phyloP scores from a whole-genome alignment of 2,797 vertebrate genomes.

The Onychomys arenicola region DNA sequence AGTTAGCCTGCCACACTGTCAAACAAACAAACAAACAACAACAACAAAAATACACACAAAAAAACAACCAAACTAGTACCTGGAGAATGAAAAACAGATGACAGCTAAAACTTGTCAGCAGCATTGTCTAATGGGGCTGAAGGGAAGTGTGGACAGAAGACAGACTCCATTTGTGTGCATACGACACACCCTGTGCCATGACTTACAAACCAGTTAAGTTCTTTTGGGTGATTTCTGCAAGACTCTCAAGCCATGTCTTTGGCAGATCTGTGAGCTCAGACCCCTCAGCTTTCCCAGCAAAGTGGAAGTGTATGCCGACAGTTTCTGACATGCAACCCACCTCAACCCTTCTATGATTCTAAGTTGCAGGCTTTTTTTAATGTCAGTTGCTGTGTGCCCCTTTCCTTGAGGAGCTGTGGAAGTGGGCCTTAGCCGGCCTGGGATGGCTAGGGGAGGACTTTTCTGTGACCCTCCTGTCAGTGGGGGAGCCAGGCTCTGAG shows the following conservation, averaged over 20 bases:
- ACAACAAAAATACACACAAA: background rate
- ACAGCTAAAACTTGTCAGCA: background rate
- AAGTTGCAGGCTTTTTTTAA: background rate
- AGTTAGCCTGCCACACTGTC: background rate
- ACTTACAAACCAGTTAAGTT: conserved; percentile 18
- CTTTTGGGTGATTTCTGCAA: background rate
- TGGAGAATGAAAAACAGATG: conserved; percentile 13
- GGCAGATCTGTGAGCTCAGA: background rate
- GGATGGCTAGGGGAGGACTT: conserved; percentile 8
- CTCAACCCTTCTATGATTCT: background rate
- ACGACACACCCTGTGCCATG: background rate
- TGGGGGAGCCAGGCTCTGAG: conserved; percentile 85
- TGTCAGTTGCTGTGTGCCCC: background rate
- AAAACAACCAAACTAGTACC: background rate
- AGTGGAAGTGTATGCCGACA: background rate
- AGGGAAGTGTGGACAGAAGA: background rate
- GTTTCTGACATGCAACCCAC: background rate
- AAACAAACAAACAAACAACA: background rate
- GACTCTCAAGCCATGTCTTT: background rate
- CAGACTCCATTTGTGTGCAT: conserved; percentile 6
- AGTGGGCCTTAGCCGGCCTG: background rate
- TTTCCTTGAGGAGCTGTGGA: background rate
- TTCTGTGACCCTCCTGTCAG: conserved; percentile 79
- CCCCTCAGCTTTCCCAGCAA: background rate
- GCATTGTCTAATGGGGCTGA: background rate